These are phyloP conservation scores for Petrocephalus microphthalmus DNA, from an alignment of 2,113 vertebrate genomes.

Conservation along the genomic window DNA sequence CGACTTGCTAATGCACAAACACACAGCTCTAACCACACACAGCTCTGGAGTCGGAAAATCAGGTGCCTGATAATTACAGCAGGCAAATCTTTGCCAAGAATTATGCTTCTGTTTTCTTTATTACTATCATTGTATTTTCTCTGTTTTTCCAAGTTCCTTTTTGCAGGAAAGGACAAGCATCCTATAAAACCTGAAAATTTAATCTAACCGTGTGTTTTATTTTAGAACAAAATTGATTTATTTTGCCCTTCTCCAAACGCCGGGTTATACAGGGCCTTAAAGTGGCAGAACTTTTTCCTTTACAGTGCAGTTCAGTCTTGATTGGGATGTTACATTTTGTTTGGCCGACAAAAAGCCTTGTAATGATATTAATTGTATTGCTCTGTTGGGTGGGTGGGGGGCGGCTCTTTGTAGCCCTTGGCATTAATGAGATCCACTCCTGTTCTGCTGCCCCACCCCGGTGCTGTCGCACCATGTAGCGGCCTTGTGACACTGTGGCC, in stretches of 20 bases:
- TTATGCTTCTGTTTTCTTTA: background rate
- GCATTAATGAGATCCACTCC: slow-evolving; percentile 59
- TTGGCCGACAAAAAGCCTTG: slow-evolving; percentile 56
- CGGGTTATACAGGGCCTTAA: background rate
- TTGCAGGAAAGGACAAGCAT: background rate
- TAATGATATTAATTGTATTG: slow-evolving; percentile 40
- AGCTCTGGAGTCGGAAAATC: background rate
- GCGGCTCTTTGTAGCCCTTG: slow-evolving; percentile 42
- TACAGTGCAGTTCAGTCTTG: slow-evolving; percentile 58
- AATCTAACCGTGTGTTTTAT: slow-evolving; percentile 5
- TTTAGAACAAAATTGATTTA: slow-evolving; percentile 6
- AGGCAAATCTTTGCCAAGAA: background rate
- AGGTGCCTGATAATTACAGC: background rate
- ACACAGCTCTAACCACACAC: background rate
- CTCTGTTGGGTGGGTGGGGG: slow-evolving; percentile 44
- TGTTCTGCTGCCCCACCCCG: slow-evolving; percentile 32
- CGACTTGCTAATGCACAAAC: background rate
- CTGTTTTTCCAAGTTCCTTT: background rate
- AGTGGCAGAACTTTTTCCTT: slow-evolving; percentile 14
- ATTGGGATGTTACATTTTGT: slow-evolving; percentile 55
- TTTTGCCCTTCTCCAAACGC: background rate
- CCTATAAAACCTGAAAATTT: background rate
- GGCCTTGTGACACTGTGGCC: background rate
- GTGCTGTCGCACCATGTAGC: background rate
- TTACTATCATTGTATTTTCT: background rate